phyloP scores from a whole-genome alignment of 2,113 vertebrate species.

The Etheostoma cragini region DNA sequence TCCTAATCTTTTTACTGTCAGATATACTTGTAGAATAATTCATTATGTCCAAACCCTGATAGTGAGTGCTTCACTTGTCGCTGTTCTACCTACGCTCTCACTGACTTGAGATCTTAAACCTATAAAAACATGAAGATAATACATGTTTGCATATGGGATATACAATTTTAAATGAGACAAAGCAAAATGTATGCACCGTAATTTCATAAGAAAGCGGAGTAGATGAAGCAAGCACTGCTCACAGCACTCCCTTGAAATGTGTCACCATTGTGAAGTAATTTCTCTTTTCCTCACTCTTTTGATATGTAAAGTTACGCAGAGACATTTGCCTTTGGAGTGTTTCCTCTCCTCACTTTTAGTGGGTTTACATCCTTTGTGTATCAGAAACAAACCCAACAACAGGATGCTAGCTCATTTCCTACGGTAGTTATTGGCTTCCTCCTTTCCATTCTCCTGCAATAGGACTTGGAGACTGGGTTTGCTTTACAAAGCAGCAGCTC shows the following conservation, averaged over 20 bases:
- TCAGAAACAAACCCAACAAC: constrained; percentile 59
- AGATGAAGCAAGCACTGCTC: neutral
- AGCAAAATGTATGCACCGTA: neutral
- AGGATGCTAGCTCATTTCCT: constrained; percentile 68
- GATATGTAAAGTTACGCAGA: neutral
- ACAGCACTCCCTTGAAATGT: neutral
- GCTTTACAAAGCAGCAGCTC: constrained; percentile 26
- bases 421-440: constrained; percentile 51
- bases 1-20: neutral
- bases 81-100: neutral
- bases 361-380: constrained; percentile 30
- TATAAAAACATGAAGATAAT: neutral
- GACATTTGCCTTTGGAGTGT: constrained; percentile 29
- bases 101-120: neutral
- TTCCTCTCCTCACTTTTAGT: constrained; percentile 32
- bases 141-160: neutral
- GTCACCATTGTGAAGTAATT: neutral
- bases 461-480: constrained; percentile 26
- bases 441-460: neutral
- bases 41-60: neutral
- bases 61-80: neutral
- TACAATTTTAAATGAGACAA: neutral
- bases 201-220: neutral
- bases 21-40: neutral
- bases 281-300: neutral